Evolutionary conservation across 2,888 invertebrate genomes (phyloP).

Genomic region (Agrotis ipsilon): DNA sequence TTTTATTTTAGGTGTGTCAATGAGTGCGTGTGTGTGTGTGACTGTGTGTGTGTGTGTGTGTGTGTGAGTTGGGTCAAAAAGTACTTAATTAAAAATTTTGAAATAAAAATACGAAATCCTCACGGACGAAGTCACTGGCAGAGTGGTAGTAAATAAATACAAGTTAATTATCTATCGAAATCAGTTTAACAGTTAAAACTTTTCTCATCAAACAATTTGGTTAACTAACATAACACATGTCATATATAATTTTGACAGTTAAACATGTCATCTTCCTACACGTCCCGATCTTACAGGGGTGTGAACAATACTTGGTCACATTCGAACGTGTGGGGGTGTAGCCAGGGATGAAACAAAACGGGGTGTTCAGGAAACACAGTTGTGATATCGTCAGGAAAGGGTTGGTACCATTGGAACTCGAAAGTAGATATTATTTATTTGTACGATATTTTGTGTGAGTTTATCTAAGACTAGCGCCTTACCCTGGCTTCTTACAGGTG

Average conservation of each 20-base stretch:
- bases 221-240: not conserved
- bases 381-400: slow-evolving; percentile 40
- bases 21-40: too few species aligned
- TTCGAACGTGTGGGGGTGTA: slow-evolving; percentile 31
- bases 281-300: slow-evolving; percentile 7
- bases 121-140: too few species aligned
- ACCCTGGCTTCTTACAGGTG: too few species aligned
- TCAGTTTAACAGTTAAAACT: slow-evolving; percentile 9
- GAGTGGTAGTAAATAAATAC: too few species aligned
- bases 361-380: slow-evolving; percentile 45
- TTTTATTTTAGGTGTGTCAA: too few species aligned
- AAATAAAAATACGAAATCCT: too few species aligned
- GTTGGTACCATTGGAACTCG: slow-evolving; percentile 45
- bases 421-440: too few species aligned
- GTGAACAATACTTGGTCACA: slow-evolving; percentile 46
- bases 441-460: too few species aligned
- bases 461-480: too few species aligned
- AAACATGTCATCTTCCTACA: slow-evolving; percentile 11
- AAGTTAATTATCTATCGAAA: not conserved
- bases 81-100: too few species aligned
- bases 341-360: slow-evolving; percentile 60
- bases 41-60: too few species aligned
- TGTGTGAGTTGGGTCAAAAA: too few species aligned
- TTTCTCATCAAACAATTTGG: slow-evolving; percentile 18
- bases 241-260: slow-evolving; percentile 17